Conservation (phyloP, 2,113 vertebrate genomes). For the Lanius ludovicianus region DNA sequence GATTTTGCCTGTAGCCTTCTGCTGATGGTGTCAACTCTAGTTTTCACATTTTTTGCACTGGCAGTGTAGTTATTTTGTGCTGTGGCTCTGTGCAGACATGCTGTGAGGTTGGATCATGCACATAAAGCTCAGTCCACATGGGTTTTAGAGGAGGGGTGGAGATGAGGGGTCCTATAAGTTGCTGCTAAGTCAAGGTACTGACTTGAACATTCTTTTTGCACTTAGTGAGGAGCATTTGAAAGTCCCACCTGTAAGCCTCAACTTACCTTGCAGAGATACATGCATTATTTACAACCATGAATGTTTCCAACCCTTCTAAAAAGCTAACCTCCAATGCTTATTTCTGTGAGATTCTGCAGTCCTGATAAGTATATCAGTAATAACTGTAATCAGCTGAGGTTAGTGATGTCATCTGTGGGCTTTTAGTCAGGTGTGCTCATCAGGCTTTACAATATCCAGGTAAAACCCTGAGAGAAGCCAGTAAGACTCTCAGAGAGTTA, state of each 20-base stretch:
- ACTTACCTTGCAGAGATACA: not conserved
- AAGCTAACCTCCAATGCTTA: not conserved
- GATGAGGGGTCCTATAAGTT: not conserved
- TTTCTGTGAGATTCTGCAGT: not conserved
- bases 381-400: not conserved
- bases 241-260: not conserved
- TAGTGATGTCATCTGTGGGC: not conserved
- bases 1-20: not conserved
- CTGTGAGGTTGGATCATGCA: not conserved
- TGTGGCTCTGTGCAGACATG: not conserved
- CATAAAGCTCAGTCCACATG: rapidly evolving
- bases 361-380: not conserved
- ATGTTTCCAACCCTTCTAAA: not conserved
- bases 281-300: not conserved
- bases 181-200: not conserved
- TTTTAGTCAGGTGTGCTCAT: not conserved
- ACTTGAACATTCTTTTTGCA: not conserved
- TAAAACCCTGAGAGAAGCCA: not conserved
- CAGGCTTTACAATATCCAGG: not conserved
- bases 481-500: not conserved
- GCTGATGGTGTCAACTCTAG: not conserved
- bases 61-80: not conserved
- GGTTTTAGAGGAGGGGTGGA: not conserved
- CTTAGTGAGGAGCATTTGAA: not conserved
- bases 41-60: not conserved